Conservation (phyloP, 2,797 vertebrate genomes). For the Sebastes dallii region DNA sequence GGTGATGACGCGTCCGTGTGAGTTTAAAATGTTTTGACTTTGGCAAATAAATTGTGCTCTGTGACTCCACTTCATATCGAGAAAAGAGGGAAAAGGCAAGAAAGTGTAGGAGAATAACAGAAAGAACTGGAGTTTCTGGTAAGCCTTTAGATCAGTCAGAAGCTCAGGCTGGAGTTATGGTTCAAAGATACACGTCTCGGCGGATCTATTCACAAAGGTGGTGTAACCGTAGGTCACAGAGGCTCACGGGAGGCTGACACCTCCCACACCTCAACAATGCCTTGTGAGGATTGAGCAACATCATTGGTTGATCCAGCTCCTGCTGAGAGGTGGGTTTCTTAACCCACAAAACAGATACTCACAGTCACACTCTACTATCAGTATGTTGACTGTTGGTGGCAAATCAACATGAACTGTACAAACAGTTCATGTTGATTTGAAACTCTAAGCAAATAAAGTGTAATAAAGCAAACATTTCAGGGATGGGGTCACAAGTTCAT, state of each 20-base stretch:
- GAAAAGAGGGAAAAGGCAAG: too few relatives aligned
- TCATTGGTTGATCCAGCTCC: background rate
- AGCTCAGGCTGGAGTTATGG: background rate
- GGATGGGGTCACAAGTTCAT: background rate
- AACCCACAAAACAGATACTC: background rate
- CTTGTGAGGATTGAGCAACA: background rate
- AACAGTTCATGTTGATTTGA: background rate
- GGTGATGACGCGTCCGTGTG: too few relatives aligned
- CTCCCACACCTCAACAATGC: background rate
- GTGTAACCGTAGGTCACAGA: background rate
- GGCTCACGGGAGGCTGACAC: background rate
- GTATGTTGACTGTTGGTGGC: background rate
- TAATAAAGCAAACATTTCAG: background rate
- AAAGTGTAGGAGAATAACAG: too few relatives aligned
- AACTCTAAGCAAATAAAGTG: background rate
- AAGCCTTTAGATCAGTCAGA: background rate
- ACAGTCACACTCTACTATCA: too few relatives aligned
- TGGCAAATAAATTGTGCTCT: too few relatives aligned
- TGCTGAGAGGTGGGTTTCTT: background rate
- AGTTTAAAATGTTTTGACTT: too few relatives aligned
- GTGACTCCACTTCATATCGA: too few relatives aligned
- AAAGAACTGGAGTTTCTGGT: background rate
- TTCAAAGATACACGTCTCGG: background rate
- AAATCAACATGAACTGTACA: background rate
- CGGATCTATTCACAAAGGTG: background rate